Percentiles rank a stretch among this genome's conserved stretches.
phyloP scores from a whole-genome alignment of 2,797 vertebrate species.

The Pagetopsis macropterus region DNA sequence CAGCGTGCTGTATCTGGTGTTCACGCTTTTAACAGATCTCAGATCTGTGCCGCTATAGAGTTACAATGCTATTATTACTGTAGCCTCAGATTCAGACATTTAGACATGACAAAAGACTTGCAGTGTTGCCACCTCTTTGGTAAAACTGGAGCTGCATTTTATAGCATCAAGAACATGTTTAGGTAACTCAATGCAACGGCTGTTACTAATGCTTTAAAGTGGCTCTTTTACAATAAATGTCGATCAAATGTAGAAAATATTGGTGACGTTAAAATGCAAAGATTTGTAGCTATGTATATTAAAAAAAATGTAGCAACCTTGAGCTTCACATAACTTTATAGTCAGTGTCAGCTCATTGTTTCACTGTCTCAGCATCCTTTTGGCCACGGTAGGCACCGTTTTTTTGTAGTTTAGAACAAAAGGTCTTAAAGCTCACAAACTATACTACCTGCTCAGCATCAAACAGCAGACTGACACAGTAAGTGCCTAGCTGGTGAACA shows the following conservation, averaged over 20 bases:
- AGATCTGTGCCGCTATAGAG: constrained; percentile 52
- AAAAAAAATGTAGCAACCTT: background rate
- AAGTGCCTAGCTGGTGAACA: background rate
- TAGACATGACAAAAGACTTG: constrained; percentile 61
- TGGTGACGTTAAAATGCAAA: too few species aligned
- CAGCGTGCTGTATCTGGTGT: constrained; percentile 57
- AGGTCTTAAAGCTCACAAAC: background rate
- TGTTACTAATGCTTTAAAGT: constrained; percentile 26
- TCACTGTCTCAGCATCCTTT: background rate
- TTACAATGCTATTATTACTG: constrained; percentile 69
- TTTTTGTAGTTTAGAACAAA: too few species aligned
- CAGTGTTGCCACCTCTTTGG: constrained; percentile 42
- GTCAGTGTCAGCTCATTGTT: background rate
- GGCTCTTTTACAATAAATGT: background rate
- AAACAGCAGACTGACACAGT: background rate
- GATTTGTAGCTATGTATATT: too few species aligned
- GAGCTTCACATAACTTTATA: background rate
- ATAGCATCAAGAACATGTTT: constrained; percentile 15
- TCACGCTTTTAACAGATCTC: constrained; percentile 58
- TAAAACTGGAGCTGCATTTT: constrained; percentile 55
- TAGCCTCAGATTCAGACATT: constrained; percentile 58
- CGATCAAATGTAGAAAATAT: background rate
- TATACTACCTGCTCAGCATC: background rate
- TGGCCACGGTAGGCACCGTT: background rate
- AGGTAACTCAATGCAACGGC: constrained; percentile 26